These are phyloP conservation scores for Thera britannica DNA, from an alignment of 2,888 invertebrate genomes.

Conservation along the genomic window DNA sequence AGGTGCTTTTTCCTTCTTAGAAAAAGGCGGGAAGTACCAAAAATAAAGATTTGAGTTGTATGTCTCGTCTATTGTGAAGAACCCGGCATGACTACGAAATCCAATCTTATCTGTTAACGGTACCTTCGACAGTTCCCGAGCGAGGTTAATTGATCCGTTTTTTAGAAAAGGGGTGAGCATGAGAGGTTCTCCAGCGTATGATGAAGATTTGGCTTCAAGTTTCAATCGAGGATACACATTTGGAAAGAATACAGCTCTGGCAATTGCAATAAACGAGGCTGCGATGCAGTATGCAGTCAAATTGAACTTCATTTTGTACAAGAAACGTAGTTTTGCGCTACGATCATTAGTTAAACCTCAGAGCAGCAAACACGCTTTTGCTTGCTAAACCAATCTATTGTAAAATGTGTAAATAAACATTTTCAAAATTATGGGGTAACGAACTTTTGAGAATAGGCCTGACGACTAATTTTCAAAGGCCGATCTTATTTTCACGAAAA, in stretches of 20 bases:
- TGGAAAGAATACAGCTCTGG: conserved; percentile 17
- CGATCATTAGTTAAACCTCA: neutral
- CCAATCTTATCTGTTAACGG: conserved; percentile 64
- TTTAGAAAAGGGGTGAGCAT: conserved; percentile 85
- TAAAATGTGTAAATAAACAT: too few species aligned
- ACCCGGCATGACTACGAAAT: conserved; percentile 85
- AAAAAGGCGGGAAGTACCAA: conserved; percentile 87
- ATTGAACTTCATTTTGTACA: conserved; percentile 6
- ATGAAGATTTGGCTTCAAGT: conserved; percentile 48
- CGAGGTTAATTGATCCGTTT: conserved; percentile 75
- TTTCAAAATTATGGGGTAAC: neutral
- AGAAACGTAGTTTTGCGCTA: neutral
- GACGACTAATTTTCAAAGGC: too few species aligned
- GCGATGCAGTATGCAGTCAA: neutral
- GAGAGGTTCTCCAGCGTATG: conserved; percentile 72
- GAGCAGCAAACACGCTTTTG: too few species aligned
- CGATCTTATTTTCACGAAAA: too few species aligned
- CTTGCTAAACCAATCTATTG: too few species aligned
- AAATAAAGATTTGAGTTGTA: conserved; percentile 86
- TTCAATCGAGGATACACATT: conserved; percentile 69
- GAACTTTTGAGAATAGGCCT: too few species aligned
- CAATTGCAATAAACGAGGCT: conserved; percentile 2
- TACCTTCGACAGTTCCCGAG: conserved; percentile 70
- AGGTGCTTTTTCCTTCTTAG: conserved; percentile 68
- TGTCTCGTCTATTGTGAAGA: conserved; percentile 85